These are phyloP conservation scores for Pogonognathellus flavescens DNA, from an alignment of 1,140 invertebrate genomes.

Conservation along the genomic window DNA sequence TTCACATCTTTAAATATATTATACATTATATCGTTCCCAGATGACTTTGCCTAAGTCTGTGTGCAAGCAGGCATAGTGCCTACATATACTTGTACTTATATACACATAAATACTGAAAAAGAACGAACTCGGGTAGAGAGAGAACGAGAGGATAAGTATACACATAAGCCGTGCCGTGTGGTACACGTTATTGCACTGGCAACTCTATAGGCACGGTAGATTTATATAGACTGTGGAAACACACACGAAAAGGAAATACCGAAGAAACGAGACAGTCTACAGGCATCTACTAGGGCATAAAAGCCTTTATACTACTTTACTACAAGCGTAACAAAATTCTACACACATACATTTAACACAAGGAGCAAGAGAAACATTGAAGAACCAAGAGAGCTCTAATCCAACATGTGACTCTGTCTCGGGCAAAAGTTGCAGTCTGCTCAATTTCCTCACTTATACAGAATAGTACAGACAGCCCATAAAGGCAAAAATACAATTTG, in stretches of 20 bases:
- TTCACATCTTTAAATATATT: no score
- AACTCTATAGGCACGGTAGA: not conserved
- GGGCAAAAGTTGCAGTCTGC: slow-evolving; percentile 35
- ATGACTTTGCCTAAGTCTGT: no score
- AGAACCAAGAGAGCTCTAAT: not conserved
- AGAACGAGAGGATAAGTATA: no score
- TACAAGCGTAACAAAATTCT: no score
- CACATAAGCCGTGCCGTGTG: no score
- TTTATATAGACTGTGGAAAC: not conserved
- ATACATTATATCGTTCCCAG: no score
- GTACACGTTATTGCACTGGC: not conserved
- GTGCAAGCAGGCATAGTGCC: no score
- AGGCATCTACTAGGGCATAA: not conserved
- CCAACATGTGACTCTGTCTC: slow-evolving; percentile 45
- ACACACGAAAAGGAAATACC: not conserved
- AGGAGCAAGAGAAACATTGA: not conserved
- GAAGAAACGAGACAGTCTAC: slow-evolving; percentile 34
- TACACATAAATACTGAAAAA: no score
- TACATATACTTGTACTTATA: no score
- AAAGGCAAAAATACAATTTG: slow-evolving; percentile 23
- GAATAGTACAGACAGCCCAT: not conserved
- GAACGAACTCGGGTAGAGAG: no score
- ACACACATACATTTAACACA: no score
- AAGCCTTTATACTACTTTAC: no score
- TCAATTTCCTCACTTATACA: slow-evolving; percentile 19